Evolutionary conservation across 2,888 invertebrate genomes (phyloP).

Genomic region (Protophormia terraenovae): DNA sequence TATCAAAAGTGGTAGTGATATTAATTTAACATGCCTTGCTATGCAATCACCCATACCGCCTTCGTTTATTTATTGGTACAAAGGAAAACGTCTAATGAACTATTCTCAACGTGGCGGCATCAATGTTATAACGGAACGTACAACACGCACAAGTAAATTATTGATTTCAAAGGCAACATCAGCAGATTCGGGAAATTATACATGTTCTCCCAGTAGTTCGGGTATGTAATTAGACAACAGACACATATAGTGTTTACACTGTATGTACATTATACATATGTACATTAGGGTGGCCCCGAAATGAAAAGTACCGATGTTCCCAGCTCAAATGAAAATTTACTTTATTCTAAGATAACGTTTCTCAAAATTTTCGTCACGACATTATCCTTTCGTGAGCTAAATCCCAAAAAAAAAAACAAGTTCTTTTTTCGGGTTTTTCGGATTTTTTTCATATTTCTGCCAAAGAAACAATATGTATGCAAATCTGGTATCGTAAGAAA

Average conservation of each 20-base stretch:
- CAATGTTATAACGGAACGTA: constrained; percentile 93
- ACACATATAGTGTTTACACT: constrained; percentile 3
- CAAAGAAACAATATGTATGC: no score
- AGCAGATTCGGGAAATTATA: constrained; percentile 93
- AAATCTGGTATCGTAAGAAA: no score
- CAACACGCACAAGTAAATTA: constrained; percentile 92
- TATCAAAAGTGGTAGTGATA: constrained; percentile 95
- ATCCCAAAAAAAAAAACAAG: no score
- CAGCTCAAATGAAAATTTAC: no score
- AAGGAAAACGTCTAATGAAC: constrained; percentile 91
- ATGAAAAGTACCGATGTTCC: no score
- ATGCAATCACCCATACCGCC: constrained; percentile 87
- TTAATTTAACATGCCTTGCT: constrained; percentile 95
- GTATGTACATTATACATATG: not conserved
- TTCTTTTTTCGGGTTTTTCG: no score
- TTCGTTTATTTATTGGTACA: constrained; percentile 93
- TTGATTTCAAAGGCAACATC: constrained; percentile 93
- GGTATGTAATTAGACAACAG: constrained; percentile 79
- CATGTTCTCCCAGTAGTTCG: constrained; percentile 91
- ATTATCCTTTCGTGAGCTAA: no score
- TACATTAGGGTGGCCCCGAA: no score
- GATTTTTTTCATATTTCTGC: no score
- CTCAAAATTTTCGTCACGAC: no score
- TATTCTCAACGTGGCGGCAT: constrained; percentile 94
- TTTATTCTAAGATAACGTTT: no score